Evolutionary conservation across 2,113 vertebrate genomes (phyloP), one percentile per base, ranked within the genome.

Genomic region (Atherinomorus stipes): DNA sequence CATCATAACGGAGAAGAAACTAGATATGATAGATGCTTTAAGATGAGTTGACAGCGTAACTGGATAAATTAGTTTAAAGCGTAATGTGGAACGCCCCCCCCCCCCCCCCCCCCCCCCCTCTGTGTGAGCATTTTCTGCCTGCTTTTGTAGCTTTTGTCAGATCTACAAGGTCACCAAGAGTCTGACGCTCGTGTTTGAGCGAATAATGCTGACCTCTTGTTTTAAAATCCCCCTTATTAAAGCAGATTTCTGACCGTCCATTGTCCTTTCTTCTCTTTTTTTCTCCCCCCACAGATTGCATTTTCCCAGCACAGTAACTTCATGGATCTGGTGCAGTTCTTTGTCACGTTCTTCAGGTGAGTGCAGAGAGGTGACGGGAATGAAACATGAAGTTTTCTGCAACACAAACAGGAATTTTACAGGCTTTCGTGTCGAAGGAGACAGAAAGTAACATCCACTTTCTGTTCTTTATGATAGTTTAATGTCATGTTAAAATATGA

Each of bases 291-390:
- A 69, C 95, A 99, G 98, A 99, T 99, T 81, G 98, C 98, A 69
- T 99, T 99, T 94, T 99, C 97, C 9, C 97, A 99, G 81, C 98
- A 99, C 94, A 99, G 96, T 94, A 99, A 98, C 95, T 99, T 99
- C 94, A 99, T 99, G 98, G 98, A 99, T 92, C 95, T 99, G 90
- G 98, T 99, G 79, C 98, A 99, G 92, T 99, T 99, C 94, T 99
- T 99, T 84, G 96, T 99, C 93, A 99, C 98, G 0, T 99, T 99
- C 92, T 99, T 99, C 97, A 99, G 98, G 98, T 99, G 81, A 92
- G 93, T 28, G 18, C 25, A 23, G 11, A 50, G 11, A 19, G 4
- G 28, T 15, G 23, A 21, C 50, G 3, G 1, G 1, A 11, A 12
- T 21, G 12, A 37, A 37, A n/a, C 11, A 37, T 12, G 4, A 4